Base-by-base conservation (phyloP, 1,140 invertebrate species). In the Zophobas morio region DNA sequence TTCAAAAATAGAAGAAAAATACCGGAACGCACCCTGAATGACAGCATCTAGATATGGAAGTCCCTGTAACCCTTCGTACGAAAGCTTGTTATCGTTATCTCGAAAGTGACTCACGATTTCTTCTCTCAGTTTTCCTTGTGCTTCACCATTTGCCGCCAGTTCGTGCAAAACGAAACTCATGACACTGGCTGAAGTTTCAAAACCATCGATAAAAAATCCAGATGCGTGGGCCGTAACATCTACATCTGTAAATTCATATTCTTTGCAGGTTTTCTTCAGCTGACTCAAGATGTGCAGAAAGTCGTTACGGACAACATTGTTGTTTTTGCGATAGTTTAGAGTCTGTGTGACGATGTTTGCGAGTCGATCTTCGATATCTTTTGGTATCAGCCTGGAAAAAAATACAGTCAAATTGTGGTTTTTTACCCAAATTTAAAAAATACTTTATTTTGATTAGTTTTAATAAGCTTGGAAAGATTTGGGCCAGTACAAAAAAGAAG, bases 121-220 rank as follows among this genome's bases (percentile, higher is more conserved):
- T 78, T 91, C 82, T 46, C 90, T 87, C 1, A 96, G 82, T 84
- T 90, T 92, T 0, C 91, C 86, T 82, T 95, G 93, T 49, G 90
- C 88, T 0, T 89, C 86, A 1, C 88, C 90, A 86, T 93, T 20
- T 4, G 42, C 8, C 8, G 8, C 42, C 8, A 46, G 42, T 46
- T 46, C 42, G 8, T 46, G 8, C 42, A 46, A 3, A 8, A 8
- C 3, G 8, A 46, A 46, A 8, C 8, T 46, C 42, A 46, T 46
- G 3, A 4, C 3, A 8, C 3, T 46, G 42, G 42, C 3, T 4
- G 3, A 4, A 46, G 8, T 8, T 46, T 46, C 42, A 20, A 4
- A 56, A 5, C 8, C 42, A 56, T 32, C 4, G n/a, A n/a, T 56
- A 5, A 5, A 5, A 5, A 56, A 47, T 35, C 56, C 40, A 5